Conservation (phyloP, 1,140 invertebrate species). For the Zeugodacus cucurbitae region DNA sequence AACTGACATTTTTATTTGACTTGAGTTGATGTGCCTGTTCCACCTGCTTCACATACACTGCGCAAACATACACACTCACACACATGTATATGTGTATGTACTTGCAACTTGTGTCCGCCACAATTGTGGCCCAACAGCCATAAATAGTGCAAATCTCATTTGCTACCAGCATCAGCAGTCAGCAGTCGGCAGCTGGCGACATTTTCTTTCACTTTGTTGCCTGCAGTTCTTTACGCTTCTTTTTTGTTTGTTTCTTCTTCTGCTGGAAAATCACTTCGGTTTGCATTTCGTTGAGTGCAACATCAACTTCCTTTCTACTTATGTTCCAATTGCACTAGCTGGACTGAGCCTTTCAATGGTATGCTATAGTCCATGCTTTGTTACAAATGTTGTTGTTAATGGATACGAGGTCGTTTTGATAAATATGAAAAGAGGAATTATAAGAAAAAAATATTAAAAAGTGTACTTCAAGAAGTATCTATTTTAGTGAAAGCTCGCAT, state of each 20-base stretch:
- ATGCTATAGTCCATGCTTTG: background rate
- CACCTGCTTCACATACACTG: background rate
- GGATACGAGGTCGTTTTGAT: background rate
- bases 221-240: background rate
- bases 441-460: too few species aligned
- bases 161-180: background rate
- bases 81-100: background rate
- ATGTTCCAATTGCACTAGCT: background rate
- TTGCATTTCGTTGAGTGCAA: background rate
- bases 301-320: slow-evolving; percentile 7
- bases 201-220: slow-evolving; percentile 27
- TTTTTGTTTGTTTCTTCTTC: background rate
- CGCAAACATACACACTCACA: background rate
- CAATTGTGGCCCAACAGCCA: slow-evolving; percentile 7
- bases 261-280: background rate
- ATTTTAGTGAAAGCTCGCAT: too few species aligned
- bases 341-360: background rate
- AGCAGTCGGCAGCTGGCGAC: background rate
- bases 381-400: background rate
- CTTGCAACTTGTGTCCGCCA: background rate
- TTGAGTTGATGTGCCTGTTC: background rate
- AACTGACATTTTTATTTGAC: slow-evolving; percentile 38
- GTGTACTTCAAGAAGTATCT: too few species aligned
- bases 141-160: slow-evolving; percentile 35
- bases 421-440: background rate